Base-by-base conservation (phyloP, 35 echinoderm and acorn worm species). In the Heliocidaris tuberculata region DNA sequence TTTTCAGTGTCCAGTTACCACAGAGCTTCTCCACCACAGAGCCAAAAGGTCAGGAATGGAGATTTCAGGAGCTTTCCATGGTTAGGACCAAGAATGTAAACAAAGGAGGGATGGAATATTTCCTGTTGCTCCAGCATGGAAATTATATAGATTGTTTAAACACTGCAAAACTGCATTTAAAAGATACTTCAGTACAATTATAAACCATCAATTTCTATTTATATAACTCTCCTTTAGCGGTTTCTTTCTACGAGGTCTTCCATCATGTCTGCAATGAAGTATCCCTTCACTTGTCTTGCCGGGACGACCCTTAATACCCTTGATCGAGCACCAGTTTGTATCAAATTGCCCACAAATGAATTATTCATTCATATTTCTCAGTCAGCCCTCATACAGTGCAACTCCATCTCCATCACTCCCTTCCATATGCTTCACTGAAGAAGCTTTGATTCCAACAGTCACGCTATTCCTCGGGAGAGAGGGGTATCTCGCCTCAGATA, bases 281-380 rank as follows among this genome's bases (percentile, higher is more conserved):
- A 78, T 78, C 65, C 61, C 65, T 89, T 32, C 47, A 89, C 87
- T 89, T 89, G 87, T 89, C 87, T 48, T 47, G 87, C 87, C 87
- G 31, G 15, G 31, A 17, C 31, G 31, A 48, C 87, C 87, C 87
- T 78, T 89, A 89, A 89, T 89, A 48, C 47, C 31, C 47, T 32
- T 47, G 47, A 89, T 89, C 31, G 47, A 47, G 87, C 87, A 89
- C 86, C 47, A 89, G 31, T 89, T 89, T 89, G 47, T 89, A 12
- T 89, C 87, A 89, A 19, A 89, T 89, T 32, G 47, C 87, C 87
- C 31, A 89, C 87, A 89, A 89, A 89, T 89, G 87, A 89, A 89
- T 89, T 6, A 89, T 48, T 48, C 87, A 89, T 89, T 89, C 87
- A 89, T 47, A 48, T 89, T 89, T 48, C 47, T 30, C 87, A 32